Evolutionary conservation across 2,888 invertebrate genomes (phyloP).

Genomic region (Odontothrips loti): DNA sequence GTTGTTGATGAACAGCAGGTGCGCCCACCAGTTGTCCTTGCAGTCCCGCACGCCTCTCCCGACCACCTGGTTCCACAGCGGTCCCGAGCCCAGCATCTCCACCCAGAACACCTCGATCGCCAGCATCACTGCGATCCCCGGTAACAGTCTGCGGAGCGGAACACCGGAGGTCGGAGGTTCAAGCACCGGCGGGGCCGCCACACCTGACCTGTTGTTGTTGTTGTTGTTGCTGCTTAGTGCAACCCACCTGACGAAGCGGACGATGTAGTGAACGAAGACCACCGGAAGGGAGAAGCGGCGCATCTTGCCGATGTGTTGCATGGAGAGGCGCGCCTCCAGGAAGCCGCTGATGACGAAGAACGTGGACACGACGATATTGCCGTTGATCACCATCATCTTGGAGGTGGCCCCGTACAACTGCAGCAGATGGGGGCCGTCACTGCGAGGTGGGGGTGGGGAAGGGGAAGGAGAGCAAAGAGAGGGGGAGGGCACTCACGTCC

Average conservation of each 20-base stretch:
- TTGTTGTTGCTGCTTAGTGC: too few relatives aligned
- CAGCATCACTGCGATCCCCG: constrained; percentile 34
- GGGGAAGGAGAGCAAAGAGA: too few relatives aligned
- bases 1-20: constrained; percentile 37
- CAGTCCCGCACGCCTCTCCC: constrained; percentile 36
- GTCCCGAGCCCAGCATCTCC: constrained; percentile 35
- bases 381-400: constrained; percentile 40
- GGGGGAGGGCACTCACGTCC: background rate
- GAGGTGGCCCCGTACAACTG: background rate
- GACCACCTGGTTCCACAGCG: constrained; percentile 35
- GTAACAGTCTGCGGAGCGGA: constrained; percentile 33
- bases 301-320: background rate
- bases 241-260: constrained; percentile 40
- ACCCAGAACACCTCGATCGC: constrained; percentile 33
- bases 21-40: constrained; percentile 36
- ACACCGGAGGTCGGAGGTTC: too few relatives aligned
- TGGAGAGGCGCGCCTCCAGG: constrained; percentile 33
- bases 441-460: too few relatives aligned
- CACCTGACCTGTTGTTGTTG: too few relatives aligned
- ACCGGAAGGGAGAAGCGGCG: background rate
- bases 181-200: too few relatives aligned
- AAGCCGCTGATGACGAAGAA: constrained; percentile 42
- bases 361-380: constrained; percentile 41
- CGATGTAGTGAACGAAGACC: constrained; percentile 31
- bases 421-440: background rate